These are phyloP conservation scores for Gobio occitaniae DNA, from an alignment of 2,797 vertebrate genomes.

Conservation along the genomic window DNA sequence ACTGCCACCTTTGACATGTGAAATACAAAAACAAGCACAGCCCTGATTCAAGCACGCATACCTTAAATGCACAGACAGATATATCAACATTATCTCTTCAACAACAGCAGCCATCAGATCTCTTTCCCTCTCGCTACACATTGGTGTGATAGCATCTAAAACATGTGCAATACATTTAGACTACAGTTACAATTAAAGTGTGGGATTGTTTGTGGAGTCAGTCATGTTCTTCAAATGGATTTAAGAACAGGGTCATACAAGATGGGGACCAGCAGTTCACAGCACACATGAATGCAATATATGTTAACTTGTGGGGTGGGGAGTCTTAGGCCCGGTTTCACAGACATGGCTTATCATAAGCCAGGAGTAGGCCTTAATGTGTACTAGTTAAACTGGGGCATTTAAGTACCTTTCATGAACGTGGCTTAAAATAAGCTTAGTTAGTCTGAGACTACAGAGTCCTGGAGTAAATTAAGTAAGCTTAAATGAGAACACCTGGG, in stretches of 20 bases:
- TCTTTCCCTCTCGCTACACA: constrained; percentile 26
- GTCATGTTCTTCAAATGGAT: constrained; percentile 42
- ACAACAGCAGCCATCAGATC: constrained; percentile 38
- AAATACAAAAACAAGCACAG: constrained; percentile 43
- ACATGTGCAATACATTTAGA: constrained; percentile 49
- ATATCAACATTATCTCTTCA: constrained; percentile 54
- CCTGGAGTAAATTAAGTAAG: too few relatives aligned
- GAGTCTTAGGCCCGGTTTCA: too few relatives aligned
- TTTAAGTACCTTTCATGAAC: too few relatives aligned
- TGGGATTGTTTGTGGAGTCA: constrained; percentile 37
- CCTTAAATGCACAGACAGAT: constrained; percentile 57
- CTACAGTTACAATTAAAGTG: constrained; percentile 19
- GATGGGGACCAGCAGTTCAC: background rate
- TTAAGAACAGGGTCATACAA: constrained; percentile 16
- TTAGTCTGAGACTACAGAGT: too few relatives aligned
- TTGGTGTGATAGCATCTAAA: constrained; percentile 52
- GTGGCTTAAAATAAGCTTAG: too few relatives aligned
- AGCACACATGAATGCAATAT: background rate
- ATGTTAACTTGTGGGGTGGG: constrained; percentile 10
- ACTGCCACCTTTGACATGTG: constrained; percentile 24
- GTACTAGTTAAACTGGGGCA: too few relatives aligned
- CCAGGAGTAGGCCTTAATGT: too few relatives aligned
- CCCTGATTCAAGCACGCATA: constrained; percentile 47
- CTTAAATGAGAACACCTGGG: too few relatives aligned
- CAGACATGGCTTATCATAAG: too few relatives aligned